Base-by-base conservation (phyloP, 2,888 invertebrate genomes). In the Epicampocera succincta region DNA sequence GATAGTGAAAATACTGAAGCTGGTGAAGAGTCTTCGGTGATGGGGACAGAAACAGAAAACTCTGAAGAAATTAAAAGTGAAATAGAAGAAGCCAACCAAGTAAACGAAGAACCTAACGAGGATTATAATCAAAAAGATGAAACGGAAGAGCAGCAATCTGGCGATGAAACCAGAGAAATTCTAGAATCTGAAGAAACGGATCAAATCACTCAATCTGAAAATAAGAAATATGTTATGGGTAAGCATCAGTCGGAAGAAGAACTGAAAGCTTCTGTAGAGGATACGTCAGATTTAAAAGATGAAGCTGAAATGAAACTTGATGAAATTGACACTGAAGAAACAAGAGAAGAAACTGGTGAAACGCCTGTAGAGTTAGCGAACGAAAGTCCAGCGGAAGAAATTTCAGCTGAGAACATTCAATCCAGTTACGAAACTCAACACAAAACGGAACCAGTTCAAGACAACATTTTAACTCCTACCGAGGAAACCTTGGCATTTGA, bases 1-100 rank as follows among this genome's bases (percentile, higher is more conserved):
- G 61, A 21, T 21, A 33, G 48, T 17, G 74, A 68, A n/a, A 52
- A 63, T 42, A 61, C 17, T 29, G 33, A 84, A 25, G 19, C n/a
- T 40, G 29, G 6, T 13, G 68, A 46, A 38, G 19, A 40, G 2
- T n/a, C 17, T 3, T 25, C 13, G 0, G 42, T 3, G 12, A 13
- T 15, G 19, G 58, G 58, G 21, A 19, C 52, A 38, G 82, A 75
- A 48, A 19, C 15, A n/a, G 52, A 46, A 54, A 40, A 48, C 11
- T 9, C 6, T 60, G 68, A 40, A 25, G 38, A 50, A 71, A 40
- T 65, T 38, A 17, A 48, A 42, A 33, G 6, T 38, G 33, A 6
- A 63, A 13, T 8, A 0, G 33, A 63, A 52, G 60, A 42, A 42
- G 13, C n/a, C 15, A 33, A 61, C n/a, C 38, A 48, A 33, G 21